Evolutionary conservation across 2,113 vertebrate species (phyloP).

Genomic region (Daphoenositta chrysoptera): DNA sequence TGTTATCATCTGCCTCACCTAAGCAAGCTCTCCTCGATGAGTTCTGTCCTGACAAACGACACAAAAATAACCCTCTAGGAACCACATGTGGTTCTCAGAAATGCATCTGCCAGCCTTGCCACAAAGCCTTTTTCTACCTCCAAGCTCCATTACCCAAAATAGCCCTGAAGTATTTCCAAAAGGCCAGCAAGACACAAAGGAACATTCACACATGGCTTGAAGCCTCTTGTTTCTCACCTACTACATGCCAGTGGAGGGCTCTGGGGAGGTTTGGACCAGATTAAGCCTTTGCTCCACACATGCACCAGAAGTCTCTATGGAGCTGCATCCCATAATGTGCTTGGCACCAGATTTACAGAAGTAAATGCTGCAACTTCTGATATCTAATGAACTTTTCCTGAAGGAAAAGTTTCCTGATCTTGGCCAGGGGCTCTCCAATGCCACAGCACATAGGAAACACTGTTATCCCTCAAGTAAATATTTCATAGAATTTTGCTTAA

Average conservation of each 20-base stretch:
- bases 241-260: background rate
- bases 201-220: background rate
- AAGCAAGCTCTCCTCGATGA: background rate
- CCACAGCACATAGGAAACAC: background rate
- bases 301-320: background rate
- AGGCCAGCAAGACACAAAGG: background rate
- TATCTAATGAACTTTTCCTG: background rate
- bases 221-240: background rate
- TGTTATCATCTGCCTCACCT: background rate
- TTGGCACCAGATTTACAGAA: background rate
- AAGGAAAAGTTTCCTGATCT: background rate
- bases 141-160: background rate
- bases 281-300: background rate
- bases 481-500: background rate
- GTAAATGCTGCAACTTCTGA: background rate
- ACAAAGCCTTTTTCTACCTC: conserved; percentile 14
- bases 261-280: background rate
- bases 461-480: background rate
- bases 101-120: background rate
- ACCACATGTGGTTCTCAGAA: background rate
- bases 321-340: background rate
- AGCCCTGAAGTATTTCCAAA: conserved; percentile 5
- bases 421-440: background rate
- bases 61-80: background rate
- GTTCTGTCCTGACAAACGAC: background rate